Percentiles rank a stretch among this genome's conserved stretches.
These are phyloP conservation scores for Mimachlamys varia DNA, from an alignment of 2,888 invertebrate genomes.

Conservation along the genomic window DNA sequence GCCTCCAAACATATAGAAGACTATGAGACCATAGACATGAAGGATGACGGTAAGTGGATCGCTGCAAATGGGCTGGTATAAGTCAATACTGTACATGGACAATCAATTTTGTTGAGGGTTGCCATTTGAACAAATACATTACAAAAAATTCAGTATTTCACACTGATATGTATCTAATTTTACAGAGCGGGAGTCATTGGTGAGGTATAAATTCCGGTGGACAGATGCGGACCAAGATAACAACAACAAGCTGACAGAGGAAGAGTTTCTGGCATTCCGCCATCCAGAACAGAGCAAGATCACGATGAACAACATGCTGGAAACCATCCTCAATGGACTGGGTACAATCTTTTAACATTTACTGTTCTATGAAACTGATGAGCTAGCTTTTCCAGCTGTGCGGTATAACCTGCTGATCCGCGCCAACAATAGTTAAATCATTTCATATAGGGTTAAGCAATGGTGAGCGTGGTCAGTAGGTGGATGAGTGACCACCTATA, in stretches of 20 bases:
- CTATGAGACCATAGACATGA: slow-evolving; percentile 84
- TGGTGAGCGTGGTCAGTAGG: too few species aligned
- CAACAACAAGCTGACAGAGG: slow-evolving; percentile 88
- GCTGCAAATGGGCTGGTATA: too few species aligned
- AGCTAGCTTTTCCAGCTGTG: too few species aligned
- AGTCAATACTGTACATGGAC: too few species aligned
- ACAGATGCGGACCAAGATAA: slow-evolving; percentile 88
- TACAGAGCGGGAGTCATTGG: slow-evolving; percentile 86
- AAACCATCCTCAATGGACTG: slow-evolving; percentile 89
- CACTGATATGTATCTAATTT: slow-evolving; percentile 4
- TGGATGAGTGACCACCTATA: too few species aligned
- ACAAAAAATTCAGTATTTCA: too few species aligned
- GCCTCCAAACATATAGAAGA: slow-evolving; percentile 86
- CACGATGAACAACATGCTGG: slow-evolving; percentile 87
- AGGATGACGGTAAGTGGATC: slow-evolving; percentile 67
- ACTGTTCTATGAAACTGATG: too few species aligned
- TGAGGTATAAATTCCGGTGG: slow-evolving; percentile 90
- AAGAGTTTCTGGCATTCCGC: slow-evolving; percentile 91
- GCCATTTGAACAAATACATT: too few species aligned
- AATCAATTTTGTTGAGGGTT: too few species aligned
- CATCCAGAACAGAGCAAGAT: slow-evolving; percentile 91
- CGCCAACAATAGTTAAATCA: too few species aligned
- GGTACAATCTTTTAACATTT: slow-evolving; percentile 82
- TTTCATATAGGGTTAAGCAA: too few species aligned
- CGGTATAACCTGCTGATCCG: too few species aligned